These are phyloP conservation scores for Hyles euphorbiae DNA, from an alignment of 1,140 invertebrate species.

Conservation along the genomic window DNA sequence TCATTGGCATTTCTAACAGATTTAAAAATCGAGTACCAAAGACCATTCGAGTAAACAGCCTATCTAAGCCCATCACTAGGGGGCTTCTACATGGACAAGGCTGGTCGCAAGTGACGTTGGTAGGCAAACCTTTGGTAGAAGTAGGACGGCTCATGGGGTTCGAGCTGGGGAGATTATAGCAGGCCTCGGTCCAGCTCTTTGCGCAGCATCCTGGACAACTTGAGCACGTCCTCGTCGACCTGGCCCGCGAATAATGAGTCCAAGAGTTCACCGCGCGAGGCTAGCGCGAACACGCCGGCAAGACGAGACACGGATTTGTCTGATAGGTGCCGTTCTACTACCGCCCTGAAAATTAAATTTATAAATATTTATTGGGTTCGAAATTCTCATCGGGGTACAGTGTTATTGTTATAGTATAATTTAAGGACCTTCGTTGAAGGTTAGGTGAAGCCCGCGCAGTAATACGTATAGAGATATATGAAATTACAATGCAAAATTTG, in stretches of 20 bases:
- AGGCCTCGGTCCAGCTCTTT: conserved; percentile 62
- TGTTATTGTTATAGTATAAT: no score
- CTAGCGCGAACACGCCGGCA: conserved; percentile 57
- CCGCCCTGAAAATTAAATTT: conserved; percentile 44
- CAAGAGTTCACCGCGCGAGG: conserved; percentile 53
- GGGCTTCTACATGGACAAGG: no score
- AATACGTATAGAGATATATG: no score
- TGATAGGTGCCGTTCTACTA: conserved; percentile 62
- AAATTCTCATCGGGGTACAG: no score
- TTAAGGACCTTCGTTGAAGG: no score
- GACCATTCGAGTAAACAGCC: no score
- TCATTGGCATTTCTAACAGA: no score
- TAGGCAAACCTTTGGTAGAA: conserved; percentile 31
- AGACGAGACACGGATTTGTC: conserved; percentile 65
- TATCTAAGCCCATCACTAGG: no score
- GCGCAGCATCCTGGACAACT: conserved; percentile 60
- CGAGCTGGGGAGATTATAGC: conserved; percentile 41
- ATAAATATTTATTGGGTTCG: neutral
- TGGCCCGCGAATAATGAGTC: conserved; percentile 61
- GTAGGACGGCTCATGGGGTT: conserved; percentile 53
- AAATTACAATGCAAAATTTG: no score
- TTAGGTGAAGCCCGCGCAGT: no score
- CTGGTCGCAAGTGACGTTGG: conserved; percentile 22
- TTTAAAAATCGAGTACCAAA: no score
- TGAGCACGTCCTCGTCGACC: conserved; percentile 60